phyloP scores from a whole-genome alignment of 2,888 invertebrate species.

The Margaritifera margaritifera region DNA sequence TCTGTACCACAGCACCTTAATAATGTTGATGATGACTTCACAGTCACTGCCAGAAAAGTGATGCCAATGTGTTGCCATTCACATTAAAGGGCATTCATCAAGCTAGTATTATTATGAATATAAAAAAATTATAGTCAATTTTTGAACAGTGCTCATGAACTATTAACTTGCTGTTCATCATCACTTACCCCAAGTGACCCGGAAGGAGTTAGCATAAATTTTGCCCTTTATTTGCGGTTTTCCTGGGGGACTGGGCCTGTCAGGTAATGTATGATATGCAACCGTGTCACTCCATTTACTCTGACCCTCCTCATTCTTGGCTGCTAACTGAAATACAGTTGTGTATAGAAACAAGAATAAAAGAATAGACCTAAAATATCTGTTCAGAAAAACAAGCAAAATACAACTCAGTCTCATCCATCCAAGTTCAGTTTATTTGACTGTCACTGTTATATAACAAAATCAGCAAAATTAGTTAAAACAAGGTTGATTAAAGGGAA shows the following conservation, averaged over 20 bases:
- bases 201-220: constrained; percentile 85
- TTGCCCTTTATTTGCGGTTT: constrained; percentile 87
- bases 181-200: constrained; percentile 81
- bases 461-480: no score
- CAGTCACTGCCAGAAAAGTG: no score
- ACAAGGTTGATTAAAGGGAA: no score
- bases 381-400: neutral
- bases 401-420: no score
- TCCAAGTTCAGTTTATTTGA: neutral
- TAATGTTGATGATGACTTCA: no score
- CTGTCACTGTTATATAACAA: no score
- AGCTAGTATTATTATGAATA: no score
- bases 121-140: neutral
- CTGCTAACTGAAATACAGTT: constrained; percentile 79
- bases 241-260: constrained; percentile 84
- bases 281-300: constrained; percentile 88
- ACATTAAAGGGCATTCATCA: no score
- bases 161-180: neutral
- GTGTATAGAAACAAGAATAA: neutral
- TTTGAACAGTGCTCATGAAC: neutral
- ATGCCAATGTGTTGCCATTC: no score
- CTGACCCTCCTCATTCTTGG: constrained; percentile 87
- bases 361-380: neutral
- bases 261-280: constrained; percentile 84
- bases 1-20: no score